phyloP scores from a whole-genome alignment of 2,113 vertebrate genomes.

The Macrotus californicus region DNA sequence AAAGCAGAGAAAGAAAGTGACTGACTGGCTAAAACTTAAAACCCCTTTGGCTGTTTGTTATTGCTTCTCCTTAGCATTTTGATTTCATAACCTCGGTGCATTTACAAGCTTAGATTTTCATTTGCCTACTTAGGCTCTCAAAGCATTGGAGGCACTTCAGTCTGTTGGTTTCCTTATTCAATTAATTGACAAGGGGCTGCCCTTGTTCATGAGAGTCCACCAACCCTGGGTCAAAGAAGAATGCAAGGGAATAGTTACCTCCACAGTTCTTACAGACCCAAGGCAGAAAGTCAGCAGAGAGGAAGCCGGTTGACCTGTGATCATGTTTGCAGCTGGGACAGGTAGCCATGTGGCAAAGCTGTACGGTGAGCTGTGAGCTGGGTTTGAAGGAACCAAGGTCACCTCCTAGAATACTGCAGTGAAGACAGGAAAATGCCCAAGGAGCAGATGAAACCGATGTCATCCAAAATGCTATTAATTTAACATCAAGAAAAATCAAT shows the following conservation, averaged over 20 bases:
- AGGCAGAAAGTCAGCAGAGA: not conserved
- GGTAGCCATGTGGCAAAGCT: not conserved
- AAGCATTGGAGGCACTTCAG: rapidly evolving
- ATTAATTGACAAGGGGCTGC: not conserved
- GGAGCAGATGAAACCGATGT: not conserved
- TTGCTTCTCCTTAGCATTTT: too few species aligned
- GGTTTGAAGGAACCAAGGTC: not conserved
- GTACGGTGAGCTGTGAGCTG: not conserved
- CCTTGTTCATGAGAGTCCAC: not conserved
- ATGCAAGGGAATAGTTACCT: not conserved
- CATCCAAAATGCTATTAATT: not conserved
- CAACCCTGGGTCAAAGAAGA: not conserved
- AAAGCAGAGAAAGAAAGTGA: too few species aligned
- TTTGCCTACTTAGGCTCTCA: not conserved
- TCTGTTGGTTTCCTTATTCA: not conserved
- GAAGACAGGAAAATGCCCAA: not conserved
- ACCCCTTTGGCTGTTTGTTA: too few species aligned
- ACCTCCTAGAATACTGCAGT: not conserved
- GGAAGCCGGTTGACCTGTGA: not conserved
- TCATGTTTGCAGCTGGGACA: not conserved
- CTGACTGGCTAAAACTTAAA: too few species aligned
- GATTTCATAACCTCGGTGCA: too few species aligned
- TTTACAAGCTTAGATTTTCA: too few species aligned
- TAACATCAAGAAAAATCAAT: not conserved
- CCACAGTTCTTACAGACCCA: not conserved